Percentiles rank a stretch among this genome's conserved stretches.
Evolutionary conservation across 2,888 invertebrate genomes (phyloP).

Genomic region (Spisula subtruncata): DNA sequence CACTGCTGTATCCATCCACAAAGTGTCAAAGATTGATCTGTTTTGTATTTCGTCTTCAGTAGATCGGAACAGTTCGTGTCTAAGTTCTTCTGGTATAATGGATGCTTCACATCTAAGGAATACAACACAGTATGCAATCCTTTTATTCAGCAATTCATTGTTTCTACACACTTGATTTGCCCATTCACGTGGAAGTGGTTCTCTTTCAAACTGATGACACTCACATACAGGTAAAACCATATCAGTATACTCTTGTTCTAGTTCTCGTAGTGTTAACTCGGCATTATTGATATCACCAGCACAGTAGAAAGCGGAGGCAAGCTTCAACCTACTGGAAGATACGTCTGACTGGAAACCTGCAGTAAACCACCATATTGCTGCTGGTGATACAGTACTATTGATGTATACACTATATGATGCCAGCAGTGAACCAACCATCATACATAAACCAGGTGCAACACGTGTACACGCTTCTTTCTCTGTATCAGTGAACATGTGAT

Average conservation of each 20-base stretch:
- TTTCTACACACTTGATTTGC: background rate
- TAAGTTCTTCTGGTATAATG: background rate
- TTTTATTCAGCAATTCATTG: background rate
- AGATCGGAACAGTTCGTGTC: slow-evolving; percentile 4
- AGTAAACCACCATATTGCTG: slow-evolving; percentile 22
- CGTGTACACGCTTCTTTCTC: background rate
- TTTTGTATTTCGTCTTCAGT: background rate
- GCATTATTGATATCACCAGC: background rate
- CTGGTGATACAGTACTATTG: background rate
- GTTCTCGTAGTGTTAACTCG: background rate
- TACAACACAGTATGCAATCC: background rate
- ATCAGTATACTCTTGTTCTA: background rate
- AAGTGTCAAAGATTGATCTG: background rate
- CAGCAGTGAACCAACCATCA: background rate
- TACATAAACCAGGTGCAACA: background rate
- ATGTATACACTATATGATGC: slow-evolving; percentile 2
- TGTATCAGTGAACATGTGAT: background rate
- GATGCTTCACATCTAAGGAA: background rate
- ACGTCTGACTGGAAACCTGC: slow-evolving; percentile 16
- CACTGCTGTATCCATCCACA: background rate
- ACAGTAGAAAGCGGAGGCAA: slow-evolving; percentile 2
- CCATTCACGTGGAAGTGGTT: background rate
- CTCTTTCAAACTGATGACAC: background rate
- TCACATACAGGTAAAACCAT: background rate
- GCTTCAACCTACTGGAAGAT: slow-evolving; percentile 25